Percentiles rank a stretch among this genome's conserved stretches.
Evolutionary conservation across 2,113 vertebrate genomes (phyloP).

Genomic region (Odobenus rosmarus): DNA sequence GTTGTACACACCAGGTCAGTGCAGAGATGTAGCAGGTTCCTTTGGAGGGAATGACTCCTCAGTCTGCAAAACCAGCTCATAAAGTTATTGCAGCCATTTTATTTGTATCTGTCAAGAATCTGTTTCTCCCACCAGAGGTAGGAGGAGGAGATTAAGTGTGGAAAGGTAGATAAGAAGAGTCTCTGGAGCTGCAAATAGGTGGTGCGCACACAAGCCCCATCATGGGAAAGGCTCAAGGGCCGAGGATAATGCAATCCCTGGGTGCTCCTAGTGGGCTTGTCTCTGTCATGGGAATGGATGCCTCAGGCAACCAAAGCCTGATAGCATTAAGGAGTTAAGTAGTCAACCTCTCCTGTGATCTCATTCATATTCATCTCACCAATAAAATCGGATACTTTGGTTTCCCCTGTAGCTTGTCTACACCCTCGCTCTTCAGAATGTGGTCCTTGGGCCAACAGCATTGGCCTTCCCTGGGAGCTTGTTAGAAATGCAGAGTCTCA

Average conservation of each 20-base stretch:
- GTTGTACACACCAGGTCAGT: neutral
- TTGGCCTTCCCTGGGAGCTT: neutral
- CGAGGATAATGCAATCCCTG: neutral
- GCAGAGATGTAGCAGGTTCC: neutral
- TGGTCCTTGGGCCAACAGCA: neutral
- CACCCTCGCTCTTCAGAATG: neutral
- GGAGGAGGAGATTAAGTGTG: neutral
- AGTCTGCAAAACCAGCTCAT: neutral
- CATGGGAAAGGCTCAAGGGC: neutral
- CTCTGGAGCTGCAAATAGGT: neutral
- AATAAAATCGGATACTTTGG: neutral
- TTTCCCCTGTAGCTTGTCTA: neutral
- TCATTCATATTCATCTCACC: neutral
- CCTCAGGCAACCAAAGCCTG: neutral
- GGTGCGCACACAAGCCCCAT: accelerated
- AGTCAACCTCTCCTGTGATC: neutral
- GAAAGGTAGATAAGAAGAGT: neutral
- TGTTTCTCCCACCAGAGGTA: neutral
- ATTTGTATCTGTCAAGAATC: neutral
- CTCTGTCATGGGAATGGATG: neutral
- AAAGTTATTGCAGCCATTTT: neutral
- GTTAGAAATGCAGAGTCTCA: neutral
- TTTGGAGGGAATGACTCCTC: neutral
- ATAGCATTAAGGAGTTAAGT: neutral
- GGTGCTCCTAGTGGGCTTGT: neutral